phyloP scores from a whole-genome alignment of 2,888 invertebrate genomes.

The Kuschelorhynchus macadamiae region DNA sequence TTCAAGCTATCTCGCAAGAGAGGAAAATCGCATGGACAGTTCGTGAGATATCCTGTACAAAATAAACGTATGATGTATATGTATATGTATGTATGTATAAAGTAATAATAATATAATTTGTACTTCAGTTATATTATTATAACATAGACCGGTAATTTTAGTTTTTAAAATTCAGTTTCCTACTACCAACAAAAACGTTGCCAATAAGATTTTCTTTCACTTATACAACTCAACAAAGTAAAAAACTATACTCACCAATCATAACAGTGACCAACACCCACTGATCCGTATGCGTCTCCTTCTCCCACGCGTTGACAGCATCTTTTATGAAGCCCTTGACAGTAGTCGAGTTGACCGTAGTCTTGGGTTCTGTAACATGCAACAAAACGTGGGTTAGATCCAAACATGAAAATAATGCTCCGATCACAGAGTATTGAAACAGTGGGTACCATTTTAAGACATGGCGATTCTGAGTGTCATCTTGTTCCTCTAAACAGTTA shows the following conservation, averaged over 20 bases:
- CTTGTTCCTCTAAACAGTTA: neutral
- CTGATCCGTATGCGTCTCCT: constrained; percentile 83
- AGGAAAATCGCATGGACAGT: no score
- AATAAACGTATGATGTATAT: no score
- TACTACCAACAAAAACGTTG: no score
- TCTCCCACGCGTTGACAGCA: constrained; percentile 53
- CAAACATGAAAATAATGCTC: constrained; percentile 52
- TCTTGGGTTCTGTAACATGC: constrained; percentile 47
- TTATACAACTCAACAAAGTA: no score
- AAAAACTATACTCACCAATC: constrained; percentile 81
- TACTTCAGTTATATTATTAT: no score
- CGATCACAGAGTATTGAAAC: constrained; percentile 53
- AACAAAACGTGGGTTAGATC: constrained; percentile 49
- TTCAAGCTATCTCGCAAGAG: no score
- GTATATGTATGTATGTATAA: no score
- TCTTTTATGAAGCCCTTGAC: constrained; percentile 29
- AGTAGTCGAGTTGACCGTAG: constrained; percentile 45
- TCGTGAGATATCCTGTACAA: no score
- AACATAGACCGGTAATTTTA: no score
- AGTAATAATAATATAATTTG: no score
- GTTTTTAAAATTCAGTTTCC: no score
- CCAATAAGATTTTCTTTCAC: no score
- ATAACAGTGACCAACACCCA: constrained; percentile 90
- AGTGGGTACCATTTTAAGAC: constrained; percentile 54
- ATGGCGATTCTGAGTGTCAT: constrained; percentile 32